Base-by-base conservation (phyloP, 2,888 invertebrate species). In the Cyrtodaria siliqua region DNA sequence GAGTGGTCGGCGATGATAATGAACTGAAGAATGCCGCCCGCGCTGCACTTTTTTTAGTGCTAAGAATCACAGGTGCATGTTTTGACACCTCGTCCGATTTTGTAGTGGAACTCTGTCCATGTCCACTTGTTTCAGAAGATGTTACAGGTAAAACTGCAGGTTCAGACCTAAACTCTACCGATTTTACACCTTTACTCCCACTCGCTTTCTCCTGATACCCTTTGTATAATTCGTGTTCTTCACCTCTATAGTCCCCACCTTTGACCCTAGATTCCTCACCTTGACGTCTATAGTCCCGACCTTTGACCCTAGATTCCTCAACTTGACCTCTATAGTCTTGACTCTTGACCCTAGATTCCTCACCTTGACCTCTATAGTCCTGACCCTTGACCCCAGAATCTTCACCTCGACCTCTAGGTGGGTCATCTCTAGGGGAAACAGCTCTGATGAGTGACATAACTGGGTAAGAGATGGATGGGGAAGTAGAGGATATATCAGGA, bases 1-100 rank as follows among this genome's bases (percentile, higher is more conserved):
- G 85, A 18, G 85, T 82, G 0, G 82, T 81, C 16, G 88, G 87
- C 29, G 88, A 83, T 27, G 83, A 82, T 42, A 87, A 56, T 27
- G 89, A 86, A 80, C 88, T 88, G 59, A 87, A 89, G 67, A 89
- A 88, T 29, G 83, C 87, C 42, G 82, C 85, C 24, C 89, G 71
- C 2, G 87, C 89, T 57, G 85, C 85, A 56, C 71, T 79, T 68
- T 86, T 87, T 47, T 85, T 83, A 52, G 40, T 77, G 29, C 73
- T 62, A 1, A 81, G 52, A 69, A 67, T 62, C 2, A 84, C 55
- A 23, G 70, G 26, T 71, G 83, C 74, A 67, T 85, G 50, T 76
- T 69, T 64, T 50, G 47, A 29, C 0, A 33, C 50, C 24, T 63
- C 49, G 24, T 55, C 67, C 24, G 29, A 53, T 44, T 53, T 59